These are phyloP conservation scores for Ormyrus pomaceus DNA, from an alignment of 2,888 invertebrate genomes.

Conservation along the genomic window DNA sequence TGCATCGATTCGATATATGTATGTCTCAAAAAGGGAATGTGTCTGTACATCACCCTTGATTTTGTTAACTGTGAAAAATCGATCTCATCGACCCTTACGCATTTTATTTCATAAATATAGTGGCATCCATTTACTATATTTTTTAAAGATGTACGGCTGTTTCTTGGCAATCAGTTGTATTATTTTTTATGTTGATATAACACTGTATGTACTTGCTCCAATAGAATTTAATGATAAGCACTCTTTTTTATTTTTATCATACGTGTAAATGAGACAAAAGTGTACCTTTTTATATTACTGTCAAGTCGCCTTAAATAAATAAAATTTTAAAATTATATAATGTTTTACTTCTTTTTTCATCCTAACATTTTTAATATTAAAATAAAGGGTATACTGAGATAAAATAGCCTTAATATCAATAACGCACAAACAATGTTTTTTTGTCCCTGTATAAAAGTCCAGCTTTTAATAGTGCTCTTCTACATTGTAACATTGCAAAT, in stretches of 20 bases:
- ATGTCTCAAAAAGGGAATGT: slow-evolving; percentile 19
- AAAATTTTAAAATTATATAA: slow-evolving; percentile 62
- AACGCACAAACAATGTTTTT: slow-evolving; percentile 8
- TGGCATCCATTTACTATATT: slow-evolving; percentile 32
- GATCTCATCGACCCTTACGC: slow-evolving; percentile 42
- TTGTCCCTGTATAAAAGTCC: slow-evolving; percentile 63
- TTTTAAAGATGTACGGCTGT: slow-evolving; percentile 49
- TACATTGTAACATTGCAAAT: slow-evolving; percentile 49
- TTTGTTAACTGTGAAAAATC: slow-evolving; percentile 33
- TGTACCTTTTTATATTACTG: slow-evolving; percentile 70
- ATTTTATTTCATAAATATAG: slow-evolving; percentile 45
- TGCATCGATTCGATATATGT: slow-evolving; percentile 36
- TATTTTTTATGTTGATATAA: slow-evolving; percentile 58
- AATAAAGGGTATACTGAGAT: not conserved
- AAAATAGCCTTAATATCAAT: not conserved
- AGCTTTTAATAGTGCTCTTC: slow-evolving; percentile 63
- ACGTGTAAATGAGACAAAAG: slow-evolving; percentile 63
- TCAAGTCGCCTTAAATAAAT: slow-evolving; percentile 69
- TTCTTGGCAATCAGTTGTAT: slow-evolving; percentile 38
- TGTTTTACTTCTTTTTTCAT: not conserved
- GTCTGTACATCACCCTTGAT: slow-evolving; percentile 24
- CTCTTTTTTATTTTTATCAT: slow-evolving; percentile 67
- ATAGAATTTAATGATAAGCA: slow-evolving; percentile 56
- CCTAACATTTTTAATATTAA: not conserved
- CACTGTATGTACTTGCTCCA: slow-evolving; percentile 65